Evolutionary conservation across 2,113 vertebrate species (phyloP).

Genomic region (Gopherus flavomarginatus): DNA sequence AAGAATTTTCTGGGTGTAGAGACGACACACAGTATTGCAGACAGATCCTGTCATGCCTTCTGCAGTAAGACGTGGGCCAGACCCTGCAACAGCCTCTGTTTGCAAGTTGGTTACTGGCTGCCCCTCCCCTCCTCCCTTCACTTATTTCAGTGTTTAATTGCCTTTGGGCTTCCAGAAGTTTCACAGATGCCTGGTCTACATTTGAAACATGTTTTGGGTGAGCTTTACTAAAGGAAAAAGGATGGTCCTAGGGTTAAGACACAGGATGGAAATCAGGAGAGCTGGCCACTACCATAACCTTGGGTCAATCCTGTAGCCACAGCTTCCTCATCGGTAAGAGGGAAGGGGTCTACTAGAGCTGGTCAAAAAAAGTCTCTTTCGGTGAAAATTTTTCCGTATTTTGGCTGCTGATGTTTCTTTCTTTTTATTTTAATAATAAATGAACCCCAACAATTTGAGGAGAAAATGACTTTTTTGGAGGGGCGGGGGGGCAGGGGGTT

Average conservation of each 20-base stretch:
- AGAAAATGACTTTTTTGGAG: not conserved
- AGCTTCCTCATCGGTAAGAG: not conserved
- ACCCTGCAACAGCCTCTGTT: not conserved
- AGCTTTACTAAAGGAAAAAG: not conserved
- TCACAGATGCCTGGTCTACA: constrained; percentile 15
- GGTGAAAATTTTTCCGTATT: not conserved
- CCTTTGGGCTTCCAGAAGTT: constrained; percentile 13
- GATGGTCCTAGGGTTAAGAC: not conserved
- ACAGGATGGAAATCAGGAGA: not conserved
- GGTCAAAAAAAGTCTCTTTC: not conserved
- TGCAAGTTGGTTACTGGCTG: constrained; percentile 13
- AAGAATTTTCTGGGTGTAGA: not conserved
- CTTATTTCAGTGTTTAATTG: constrained; percentile 28
- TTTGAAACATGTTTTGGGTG: not conserved
- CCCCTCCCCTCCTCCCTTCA: not conserved
- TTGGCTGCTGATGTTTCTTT: no score
- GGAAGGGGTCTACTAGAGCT: not conserved
- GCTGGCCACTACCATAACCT: not conserved
- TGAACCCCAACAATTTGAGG: not conserved
- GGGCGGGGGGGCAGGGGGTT: not conserved
- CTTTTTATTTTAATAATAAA: no score
- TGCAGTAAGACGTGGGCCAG: not conserved
- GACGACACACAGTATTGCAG: not conserved
- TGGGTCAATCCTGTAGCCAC: not conserved
- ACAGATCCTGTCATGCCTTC: not conserved